Evolutionary conservation across 2,797 vertebrate species (phyloP).

Genomic region (Pangasius larnaudii): DNA sequence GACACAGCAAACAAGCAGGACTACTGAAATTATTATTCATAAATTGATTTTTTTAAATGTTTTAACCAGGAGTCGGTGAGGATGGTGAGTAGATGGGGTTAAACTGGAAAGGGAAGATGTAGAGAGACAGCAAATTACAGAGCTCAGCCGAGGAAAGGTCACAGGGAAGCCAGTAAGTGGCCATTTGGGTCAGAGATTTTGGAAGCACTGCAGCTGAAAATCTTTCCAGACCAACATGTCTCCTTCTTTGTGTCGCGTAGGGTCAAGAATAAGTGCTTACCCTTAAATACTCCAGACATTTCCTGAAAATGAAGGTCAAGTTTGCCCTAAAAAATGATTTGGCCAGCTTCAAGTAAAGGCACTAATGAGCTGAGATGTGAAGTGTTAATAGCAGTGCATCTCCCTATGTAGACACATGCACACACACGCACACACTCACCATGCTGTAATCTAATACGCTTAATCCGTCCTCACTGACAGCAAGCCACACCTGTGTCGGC

Average conservation of each 20-base stretch:
- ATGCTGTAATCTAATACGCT: conserved; percentile 89
- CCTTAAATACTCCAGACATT: conserved; percentile 1
- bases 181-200: conserved; percentile 63
- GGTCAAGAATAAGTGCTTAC: conserved; percentile 38
- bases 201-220: conserved; percentile 58
- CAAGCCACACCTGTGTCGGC: conserved; percentile 86
- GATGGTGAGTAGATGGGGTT: conserved; percentile 44
- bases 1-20: not conserved
- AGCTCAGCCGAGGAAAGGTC: conserved; percentile 42
- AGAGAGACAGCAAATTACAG: conserved; percentile 67
- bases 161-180: conserved; percentile 52
- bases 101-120: conserved; percentile 61
- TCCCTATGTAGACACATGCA: not conserved
- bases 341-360: not conserved
- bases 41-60: conserved; percentile 37
- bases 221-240: conserved; percentile 60
- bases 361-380: conserved; percentile 12
- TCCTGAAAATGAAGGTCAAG: conserved; percentile 10
- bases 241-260: conserved; percentile 45
- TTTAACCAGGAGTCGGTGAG: conserved; percentile 27
- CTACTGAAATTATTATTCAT: not conserved
- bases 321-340: not conserved
- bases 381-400: not conserved
- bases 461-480: conserved; percentile 91
- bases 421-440: conserved; percentile 73